Evolutionary conservation across 1,140 invertebrate genomes (phyloP), one percentile per base, ranked within the genome.

Genomic region (Bemisia tabaci): DNA sequence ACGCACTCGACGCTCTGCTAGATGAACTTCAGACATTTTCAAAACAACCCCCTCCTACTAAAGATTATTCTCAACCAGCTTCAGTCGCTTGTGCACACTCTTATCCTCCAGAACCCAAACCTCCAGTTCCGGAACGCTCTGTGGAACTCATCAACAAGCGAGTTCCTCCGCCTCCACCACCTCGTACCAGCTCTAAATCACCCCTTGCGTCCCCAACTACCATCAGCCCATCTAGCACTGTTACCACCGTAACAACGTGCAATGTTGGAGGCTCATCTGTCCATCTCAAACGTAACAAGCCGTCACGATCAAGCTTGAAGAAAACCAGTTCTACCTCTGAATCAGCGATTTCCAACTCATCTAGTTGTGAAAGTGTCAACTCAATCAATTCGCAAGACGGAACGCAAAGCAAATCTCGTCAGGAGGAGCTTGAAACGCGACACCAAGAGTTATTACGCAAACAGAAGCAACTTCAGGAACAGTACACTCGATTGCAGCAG

Each of bases 1-100:
- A 92, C 86, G 89, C 91, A 85, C 89, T 94, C 87, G 91, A 95
- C 87, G 89, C 90, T 86, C 78, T 95, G 87, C 77, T 95, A 90
- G 91, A 94, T 75, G 92, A 95, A 78, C 81, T 94, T 62, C 89
- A 93, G 76, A 92, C 90, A 12, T 92, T 92, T 76, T 85, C 87
- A 26, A 84, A 86, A 70, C 88, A 88, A 69, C 80, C 78, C 24
- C 22, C 27, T 68, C 67, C 59, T 71, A 76, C 67, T 71, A 77
- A 22, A 74, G n/a, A n/a, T n/a, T n/a, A n/a, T n/a, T n/a, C n/a
- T n/a, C 74, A 11, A 48, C 33, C 5, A 48, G 5, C 5, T 48
- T 48, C 33, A 17, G 33, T 48, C 33, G 17, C 33, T 48, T 81
- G 87, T 24, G 75, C 89, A 62, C 87, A 88, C 73, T 88, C 87